Base-by-base conservation (phyloP, 2,888 invertebrate genomes). In the Tuberolachnus salignus region DNA sequence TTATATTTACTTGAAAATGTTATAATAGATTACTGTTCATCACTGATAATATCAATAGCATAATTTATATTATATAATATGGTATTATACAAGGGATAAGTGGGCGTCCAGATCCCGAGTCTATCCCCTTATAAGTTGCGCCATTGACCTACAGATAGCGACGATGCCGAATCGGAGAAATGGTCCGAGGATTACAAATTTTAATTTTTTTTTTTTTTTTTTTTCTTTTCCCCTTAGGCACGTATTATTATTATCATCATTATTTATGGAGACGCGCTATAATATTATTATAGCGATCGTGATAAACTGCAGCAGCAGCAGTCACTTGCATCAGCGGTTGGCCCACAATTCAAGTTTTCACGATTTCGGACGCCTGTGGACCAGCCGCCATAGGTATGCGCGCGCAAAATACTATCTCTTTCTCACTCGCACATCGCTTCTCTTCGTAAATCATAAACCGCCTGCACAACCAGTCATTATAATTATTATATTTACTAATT, bases 271-370 rank as follows among this genome's bases (percentile, higher is more conserved):
- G 23, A 57, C 16, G 55, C 44, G 19, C 57, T 55, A 34, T 6
- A 34, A 34, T 44, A n/a, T n/a, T n/a, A n/a, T n/a, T n/a, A 23
- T 34, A 1, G 57, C 23, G 11, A 57, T 57, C 70, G 55, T 57
- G 70, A 57, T 70, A 70, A 70, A 70, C 34, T 6, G 34, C 34
- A n/a, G 34, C 34, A 6, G 34, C 44, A 21, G n/a, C n/a, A n/a
- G n/a, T n/a, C n/a, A n/a, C n/a, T n/a, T n/a, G n/a, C 57, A 66
- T 23, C 23, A 9, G 21, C 23, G 34, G 0, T 23, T n/a, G 57
- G 14, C 44, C 26, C 19, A 14, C 44, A 59, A 49, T 72, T 46
- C 49, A 49, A n/a, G 71, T 72, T 59, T 71, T 59, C 44, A 70
- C 55, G 71, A 72, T 49, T 59, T 71, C n/a, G 44, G 44, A 44